Conservation (phyloP, 2,113 vertebrate species). For the Stigmatopora nigra region DNA sequence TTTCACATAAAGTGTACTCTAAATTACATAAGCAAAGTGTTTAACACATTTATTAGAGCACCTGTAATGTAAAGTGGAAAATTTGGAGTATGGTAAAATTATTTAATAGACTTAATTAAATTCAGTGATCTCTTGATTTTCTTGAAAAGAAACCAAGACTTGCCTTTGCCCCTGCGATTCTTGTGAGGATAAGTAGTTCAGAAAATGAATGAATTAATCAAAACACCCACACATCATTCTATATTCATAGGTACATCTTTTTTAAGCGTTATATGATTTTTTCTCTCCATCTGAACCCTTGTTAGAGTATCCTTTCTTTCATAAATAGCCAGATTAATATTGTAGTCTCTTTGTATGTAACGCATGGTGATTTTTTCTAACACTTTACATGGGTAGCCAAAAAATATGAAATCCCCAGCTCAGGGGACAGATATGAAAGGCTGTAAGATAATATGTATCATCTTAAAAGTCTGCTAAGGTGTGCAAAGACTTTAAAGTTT, state of each 20-base stretch:
- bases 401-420: slow-evolving; percentile 38
- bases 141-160: not conserved
- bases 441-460: slow-evolving; percentile 3
- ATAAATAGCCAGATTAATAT: slow-evolving; percentile 40
- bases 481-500: slow-evolving; percentile 2
- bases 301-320: slow-evolving; percentile 22
- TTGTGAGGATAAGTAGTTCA: no score
- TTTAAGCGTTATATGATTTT: not conserved
- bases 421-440: slow-evolving; percentile 4
- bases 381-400: slow-evolving; percentile 27
- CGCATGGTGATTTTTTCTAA: slow-evolving; percentile 20
- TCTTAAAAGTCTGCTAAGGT: slow-evolving; percentile 10
- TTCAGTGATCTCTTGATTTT: not conserved
- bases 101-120: not conserved
- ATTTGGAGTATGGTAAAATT: not conserved
- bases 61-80: not conserved
- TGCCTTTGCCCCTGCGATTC: not conserved
- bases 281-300: slow-evolving; percentile 11
- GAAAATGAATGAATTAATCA: no score
- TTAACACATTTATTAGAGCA: not conserved
- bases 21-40: not conserved
- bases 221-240: no score
- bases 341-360: slow-evolving; percentile 18
- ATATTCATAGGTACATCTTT: not conserved
- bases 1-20: not conserved